Conservation (phyloP, 2,888 invertebrate species). For the Scaptomyza parva region DNA sequence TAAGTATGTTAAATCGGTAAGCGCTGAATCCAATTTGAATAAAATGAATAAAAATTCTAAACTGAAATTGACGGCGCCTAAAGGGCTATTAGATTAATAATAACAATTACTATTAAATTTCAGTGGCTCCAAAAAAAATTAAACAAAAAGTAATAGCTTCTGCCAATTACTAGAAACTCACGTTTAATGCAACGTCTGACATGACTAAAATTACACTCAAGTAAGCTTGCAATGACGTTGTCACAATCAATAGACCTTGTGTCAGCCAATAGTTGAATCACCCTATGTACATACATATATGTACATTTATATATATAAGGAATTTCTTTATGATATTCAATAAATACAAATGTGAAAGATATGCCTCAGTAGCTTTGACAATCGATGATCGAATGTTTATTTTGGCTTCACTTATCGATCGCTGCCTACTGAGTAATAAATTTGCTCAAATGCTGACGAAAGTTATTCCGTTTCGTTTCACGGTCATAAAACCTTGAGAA, state of each 20-base stretch:
- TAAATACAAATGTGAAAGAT: not conserved
- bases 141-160: conserved; percentile 16
- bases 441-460: conserved; percentile 14
- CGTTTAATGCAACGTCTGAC: conserved; percentile 16
- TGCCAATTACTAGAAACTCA: conserved; percentile 11
- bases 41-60: conserved; percentile 25
- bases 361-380: conserved; percentile 9
- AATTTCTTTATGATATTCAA: conserved; percentile 5
- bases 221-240: conserved; percentile 37
- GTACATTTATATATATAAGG: conserved; percentile 1
- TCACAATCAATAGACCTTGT: conserved; percentile 29
- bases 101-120: conserved; percentile 38
- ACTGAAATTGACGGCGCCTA: conserved; percentile 40
- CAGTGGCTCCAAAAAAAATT: conserved; percentile 13
- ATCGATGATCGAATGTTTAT: conserved; percentile 49
- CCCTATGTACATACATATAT: conserved; percentile 12
- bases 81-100: conserved; percentile 32
- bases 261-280: conserved; percentile 36
- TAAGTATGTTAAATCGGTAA: conserved; percentile 38
- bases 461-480: not conserved
- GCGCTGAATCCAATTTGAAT: conserved; percentile 6
- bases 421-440: conserved; percentile 42
- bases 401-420: conserved; percentile 25
- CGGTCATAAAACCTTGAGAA: conserved; percentile 4
- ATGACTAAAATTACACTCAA: conserved; percentile 20